Base-by-base conservation (phyloP, 2,113 vertebrate genomes). In the Potamarius usumacintae region DNA sequence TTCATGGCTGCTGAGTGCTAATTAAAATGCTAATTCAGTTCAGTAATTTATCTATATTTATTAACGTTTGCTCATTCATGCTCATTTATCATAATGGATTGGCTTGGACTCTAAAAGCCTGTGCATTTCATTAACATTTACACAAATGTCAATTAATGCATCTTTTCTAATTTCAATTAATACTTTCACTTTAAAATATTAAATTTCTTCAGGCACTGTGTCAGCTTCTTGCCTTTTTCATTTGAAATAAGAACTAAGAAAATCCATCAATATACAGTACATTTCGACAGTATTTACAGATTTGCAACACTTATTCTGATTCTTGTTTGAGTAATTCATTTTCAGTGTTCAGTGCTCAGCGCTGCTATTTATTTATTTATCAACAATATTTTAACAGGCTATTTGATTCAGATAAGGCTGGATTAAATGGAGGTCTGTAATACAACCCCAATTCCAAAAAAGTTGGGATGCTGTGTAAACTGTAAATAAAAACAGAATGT, bases 141-240 rank as follows among this genome's bases (percentile, higher is more conserved):
- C 57, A 82, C 58, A 82, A 82, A 82, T 82, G 80, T 82, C 80
- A 82, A 63, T 82, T 60, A 82, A 82, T 63, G 42, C 80, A 82
- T 62, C 57, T 62, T 57, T 82, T 63, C 58, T 58, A 82, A 82
- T 82, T 57, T 82, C 80, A 82, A 48, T 82, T 60, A 82, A 82
- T 63, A 62, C 80, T 63, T 62, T 42, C 34, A 42, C 57, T 62
- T 57, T 82, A 42, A 42, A 42, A 42, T 42, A 42, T 42, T 42
- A 42, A 2, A 42, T 63, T 3, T 11, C 5, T 65, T 65, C 27
- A 0, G 4, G 25, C 69, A 71, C 69, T 8, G 14, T 30, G 67
- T 2, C 14, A 30, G 65, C 11, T 30, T 30, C 14, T 27, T 14
- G n/a, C 5, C 4, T 27, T 27, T 27, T 25, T n/a, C 25, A 65